Base-by-base conservation (phyloP, 2,113 vertebrate genomes). In the Syrmaticus mikado region DNA sequence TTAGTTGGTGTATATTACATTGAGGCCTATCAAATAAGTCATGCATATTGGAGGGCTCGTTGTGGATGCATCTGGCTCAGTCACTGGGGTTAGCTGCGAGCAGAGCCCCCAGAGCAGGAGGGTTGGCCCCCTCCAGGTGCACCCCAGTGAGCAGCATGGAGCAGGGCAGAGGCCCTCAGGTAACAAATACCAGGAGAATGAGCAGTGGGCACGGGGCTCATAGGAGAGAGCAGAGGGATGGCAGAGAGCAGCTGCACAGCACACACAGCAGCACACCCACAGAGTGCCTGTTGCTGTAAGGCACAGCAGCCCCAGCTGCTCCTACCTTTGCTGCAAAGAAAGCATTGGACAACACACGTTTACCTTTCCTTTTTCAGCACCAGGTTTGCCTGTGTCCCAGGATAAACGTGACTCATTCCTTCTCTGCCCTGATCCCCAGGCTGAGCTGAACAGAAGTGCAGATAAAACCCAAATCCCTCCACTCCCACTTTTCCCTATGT, bases 401-500 rank as follows among this genome's bases (percentile, higher is more conserved):
- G 60, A 38, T 5, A 45, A 52, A 25, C 0, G 17, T 4, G 34
- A 55, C 30, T 21, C 8, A 1, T 46, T 77, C 55, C 28, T 41
- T 24, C 46, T 41, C 28, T 62, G 40, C 53, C 80, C 61, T 30
- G 2, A 28, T 36, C 24, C 20, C 68, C 34, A 6, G 20, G 46
- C 19, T 46, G 16, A 36, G 30, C 45, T 19, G 30, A 30, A 32
- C 53, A 57, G 53, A 57, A 30, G 53, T 19, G 15, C 57, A 45
- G 64, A 70, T n/a, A 50, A 64, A 70, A 6, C 10, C 27, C 48
- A 50, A 38, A 14, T 7, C 15, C 43, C 24, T 5, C 70, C 3
- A 0, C 57, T 41, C 25, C 36, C 4, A n/a, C 2, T 3, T 19
- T 7, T n/a, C 10, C 22, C 53, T 28, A 34, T 25, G 13, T 2